These are phyloP conservation scores for Actenoides hombroni DNA, from an alignment of 2,113 vertebrate genomes.

Conservation along the genomic window DNA sequence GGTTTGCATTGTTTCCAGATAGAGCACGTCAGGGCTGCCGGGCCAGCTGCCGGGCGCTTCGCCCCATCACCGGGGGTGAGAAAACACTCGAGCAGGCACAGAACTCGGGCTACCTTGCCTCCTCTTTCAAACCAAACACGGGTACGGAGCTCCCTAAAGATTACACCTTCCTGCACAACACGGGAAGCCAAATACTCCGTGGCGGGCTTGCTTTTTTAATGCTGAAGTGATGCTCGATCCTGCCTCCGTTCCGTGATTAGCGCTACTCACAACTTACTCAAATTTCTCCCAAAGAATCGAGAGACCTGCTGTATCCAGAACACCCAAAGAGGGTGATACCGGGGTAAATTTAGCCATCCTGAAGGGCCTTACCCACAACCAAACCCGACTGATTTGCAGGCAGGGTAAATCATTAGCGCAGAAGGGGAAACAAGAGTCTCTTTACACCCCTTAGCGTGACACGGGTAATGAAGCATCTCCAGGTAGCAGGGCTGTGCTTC, in stretches of 20 bases:
- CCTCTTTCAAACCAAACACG: not conserved
- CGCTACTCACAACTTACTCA: not conserved
- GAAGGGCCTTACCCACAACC: not conserved
- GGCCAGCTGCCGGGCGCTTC: not conserved
- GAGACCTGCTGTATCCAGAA: not conserved
- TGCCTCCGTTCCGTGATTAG: not conserved
- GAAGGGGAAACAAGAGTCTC: not conserved
- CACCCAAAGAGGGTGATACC: not conserved
- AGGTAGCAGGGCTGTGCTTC: not conserved
- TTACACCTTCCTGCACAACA: not conserved
- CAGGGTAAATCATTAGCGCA: not conserved
- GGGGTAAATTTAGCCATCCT: not conserved
- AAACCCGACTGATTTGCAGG: not conserved
- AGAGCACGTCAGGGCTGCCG: accelerated
- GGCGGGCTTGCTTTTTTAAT: not conserved
- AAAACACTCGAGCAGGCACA: not conserved
- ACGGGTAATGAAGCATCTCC: not conserved
- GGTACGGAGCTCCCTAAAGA: not conserved
- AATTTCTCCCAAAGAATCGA: not conserved
- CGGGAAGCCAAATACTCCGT: not conserved
- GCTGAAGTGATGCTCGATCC: not conserved
- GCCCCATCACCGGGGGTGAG: not conserved
- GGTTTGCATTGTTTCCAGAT: not conserved
- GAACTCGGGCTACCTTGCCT: not conserved
- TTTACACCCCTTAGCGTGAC: not conserved